Base-by-base conservation (phyloP, 23 tunicate genomes). In the Trididemnum miniatum region DNA sequence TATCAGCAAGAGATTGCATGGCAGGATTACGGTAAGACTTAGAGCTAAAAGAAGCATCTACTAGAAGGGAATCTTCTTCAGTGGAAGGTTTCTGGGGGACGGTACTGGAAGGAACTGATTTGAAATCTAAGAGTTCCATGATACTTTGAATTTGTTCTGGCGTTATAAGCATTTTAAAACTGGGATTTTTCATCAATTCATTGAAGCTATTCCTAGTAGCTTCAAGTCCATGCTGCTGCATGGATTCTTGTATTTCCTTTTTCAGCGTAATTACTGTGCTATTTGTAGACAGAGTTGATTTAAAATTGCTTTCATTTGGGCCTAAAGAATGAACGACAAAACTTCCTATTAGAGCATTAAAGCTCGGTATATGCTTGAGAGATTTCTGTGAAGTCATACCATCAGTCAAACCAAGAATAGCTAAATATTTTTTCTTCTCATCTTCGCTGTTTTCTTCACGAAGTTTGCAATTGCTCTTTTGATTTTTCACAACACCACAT, bases 1-100 rank as follows among this genome's bases (percentile, higher is more conserved):
- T 93, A 9, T 79, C 71, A n/a, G 98, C 93, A 31, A 93, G 78
- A 30, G 89, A 83, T 35, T 88, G 93, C 94, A 93, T 93, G 34
- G 98, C 90, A 50, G 93, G 84, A 54, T 82, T 93, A 25, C 84
- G 79, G 51, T 76, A 93, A n/a, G 87, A 83, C 51, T 77, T 57
- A 25, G 7, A 25, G 54, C 25, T 20, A 31, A 1, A 4, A 2
- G 66, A 28, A 12, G 2, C 38, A 5, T 74, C 18, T 12, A 15
- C 12, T 7, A 7, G 27, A 9, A 18, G 24, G 3, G 9, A 31
- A 2, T 25, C 22, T 51, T 27, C 1, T 27, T 2, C 12, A 2
- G 57, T 9, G 2, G 27, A 5, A 2, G 59, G 12, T 9, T 27
- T n/a, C 38, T 38, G 12, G 28, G 57, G 30, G 38, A 73, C 57